Evolutionary conservation across 2,888 invertebrate species (phyloP), one percentile per base, ranked within the genome.

Genomic region (Tiphia femorata): DNA sequence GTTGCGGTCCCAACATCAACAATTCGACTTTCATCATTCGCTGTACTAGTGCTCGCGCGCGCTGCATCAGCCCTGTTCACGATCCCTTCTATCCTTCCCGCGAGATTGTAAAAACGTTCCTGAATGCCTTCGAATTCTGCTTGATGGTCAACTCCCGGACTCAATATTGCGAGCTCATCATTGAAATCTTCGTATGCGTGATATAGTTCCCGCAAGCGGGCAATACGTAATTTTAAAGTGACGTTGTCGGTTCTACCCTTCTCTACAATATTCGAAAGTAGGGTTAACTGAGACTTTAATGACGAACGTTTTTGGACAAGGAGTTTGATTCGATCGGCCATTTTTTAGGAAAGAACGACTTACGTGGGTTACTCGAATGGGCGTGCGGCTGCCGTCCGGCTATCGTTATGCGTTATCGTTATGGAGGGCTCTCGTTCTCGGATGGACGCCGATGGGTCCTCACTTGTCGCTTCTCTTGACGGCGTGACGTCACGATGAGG

Each of bases 231-330:
- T n/a, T 23, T 41, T 7, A 49, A n/a, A 0, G 16, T 8, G 6
- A 21, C 2, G 0, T 35, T 25, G 4, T 49, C 54, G 1, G 29
- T 1, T 7, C 8, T 20, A 1, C 19, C 37, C 20, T 35, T 3
- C 1, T 42, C 37, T 1, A 49, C 0, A 2, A 43, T 5, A n/a
- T n/a, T n/a, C n/a, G n/a, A n/a, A n/a, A n/a, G n/a, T n/a, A n/a
- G n/a, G n/a, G n/a, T n/a, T n/a, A n/a, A n/a, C n/a, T n/a, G n/a
- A n/a, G n/a, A n/a, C n/a, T n/a, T n/a, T n/a, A n/a, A n/a, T n/a
- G n/a, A 20, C 0, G 21, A 37, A 3, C 49, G 54, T 1, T 49
- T 54, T 30, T 54, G 54, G 0, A 30, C 1, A 1, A 54, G 6
- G 1, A 49, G 4, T 14, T 43, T 49, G 1, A 38, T n/a, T 10